Evolutionary conservation across 2,888 invertebrate genomes (phyloP), one percentile per base, ranked within the genome.

Genomic region (Acholoe squamosa): DNA sequence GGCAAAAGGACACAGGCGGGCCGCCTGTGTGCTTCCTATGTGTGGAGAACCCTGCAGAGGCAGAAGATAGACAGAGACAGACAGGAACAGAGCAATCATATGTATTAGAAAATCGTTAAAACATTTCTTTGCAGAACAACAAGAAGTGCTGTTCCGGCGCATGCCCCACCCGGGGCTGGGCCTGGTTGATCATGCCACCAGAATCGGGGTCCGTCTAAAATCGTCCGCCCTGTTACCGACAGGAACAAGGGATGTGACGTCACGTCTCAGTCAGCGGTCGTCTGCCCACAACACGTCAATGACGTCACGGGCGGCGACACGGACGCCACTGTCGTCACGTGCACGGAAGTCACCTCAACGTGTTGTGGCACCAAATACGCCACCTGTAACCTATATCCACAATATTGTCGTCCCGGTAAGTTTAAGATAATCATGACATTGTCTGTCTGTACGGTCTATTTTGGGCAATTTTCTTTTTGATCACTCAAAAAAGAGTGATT

Each of bases 381-480:
- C 67, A 14, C 89, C 71, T 14, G 89, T 89, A 16, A n/a, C 54
- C 22, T 89, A 89, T 31, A 89, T 89, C 31, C 89, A 89, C 28
- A 89, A 89, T 25, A 71, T 89, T 28, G 76, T 89, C 25, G 76
- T 89, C 19, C 89, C 89, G 25, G 89, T 89, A 31, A 89, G 89
- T 89, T 28, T 28, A 61, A 43, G 43, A 43, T 3, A 43, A n/a
- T n/a, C n/a, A n/a, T n/a, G n/a, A n/a, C n/a, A n/a, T n/a, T n/a
- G n/a, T n/a, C n/a, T n/a, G n/a, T n/a, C n/a, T n/a, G n/a, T n/a
- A n/a, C n/a, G n/a, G n/a, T n/a, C n/a, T n/a, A n/a, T n/a, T n/a
- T n/a, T n/a, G n/a, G n/a, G n/a, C n/a, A n/a, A n/a, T n/a, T n/a
- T n/a, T n/a, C n/a, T n/a, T n/a, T n/a, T n/a, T n/a, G n/a, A n/a